Conservation (phyloP, 2,797 vertebrate species). For the Mycteria americana region DNA sequence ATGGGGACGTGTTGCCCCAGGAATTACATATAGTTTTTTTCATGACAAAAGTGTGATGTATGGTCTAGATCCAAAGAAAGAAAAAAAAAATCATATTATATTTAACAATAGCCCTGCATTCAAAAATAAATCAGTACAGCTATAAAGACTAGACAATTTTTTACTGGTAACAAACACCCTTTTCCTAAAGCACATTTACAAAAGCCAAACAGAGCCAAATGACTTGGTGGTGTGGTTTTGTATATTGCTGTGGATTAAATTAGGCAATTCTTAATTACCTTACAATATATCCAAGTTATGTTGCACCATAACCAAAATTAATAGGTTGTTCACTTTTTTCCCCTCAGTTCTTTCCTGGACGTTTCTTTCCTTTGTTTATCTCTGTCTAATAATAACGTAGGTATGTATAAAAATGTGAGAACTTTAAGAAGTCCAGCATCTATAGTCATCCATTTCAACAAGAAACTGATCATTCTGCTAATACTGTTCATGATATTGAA, state of each 20-base stretch:
- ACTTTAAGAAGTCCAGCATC: slow-evolving; percentile 5
- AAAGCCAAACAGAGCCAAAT: neutral
- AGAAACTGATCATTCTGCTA: slow-evolving; percentile 25
- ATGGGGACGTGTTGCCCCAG: slow-evolving; percentile 33
- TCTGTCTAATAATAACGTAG: neutral
- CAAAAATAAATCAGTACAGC: slow-evolving; percentile 48
- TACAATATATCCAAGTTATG: neutral
- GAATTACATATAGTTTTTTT: slow-evolving; percentile 27
- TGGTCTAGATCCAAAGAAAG: slow-evolving; percentile 4
- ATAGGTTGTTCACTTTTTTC: neutral
- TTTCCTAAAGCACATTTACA: neutral
- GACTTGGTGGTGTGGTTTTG: neutral
- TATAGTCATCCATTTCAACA: neutral
- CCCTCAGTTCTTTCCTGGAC: neutral
- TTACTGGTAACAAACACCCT: neutral
- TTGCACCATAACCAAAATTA: neutral
- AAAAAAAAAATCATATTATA: neutral
- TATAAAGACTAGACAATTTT: slow-evolving; percentile 13
- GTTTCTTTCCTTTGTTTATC: neutral
- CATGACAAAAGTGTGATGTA: slow-evolving; percentile 23
- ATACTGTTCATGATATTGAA: slow-evolving; percentile 39
- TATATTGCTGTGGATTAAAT: neutral
- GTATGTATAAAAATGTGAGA: neutral
- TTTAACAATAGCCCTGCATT: slow-evolving; percentile 6
- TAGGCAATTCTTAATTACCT: neutral